Evolutionary conservation across 1,140 invertebrate species (phyloP), one percentile per base, ranked within the genome.

Genomic region (Euwallacea fornicatus): DNA sequence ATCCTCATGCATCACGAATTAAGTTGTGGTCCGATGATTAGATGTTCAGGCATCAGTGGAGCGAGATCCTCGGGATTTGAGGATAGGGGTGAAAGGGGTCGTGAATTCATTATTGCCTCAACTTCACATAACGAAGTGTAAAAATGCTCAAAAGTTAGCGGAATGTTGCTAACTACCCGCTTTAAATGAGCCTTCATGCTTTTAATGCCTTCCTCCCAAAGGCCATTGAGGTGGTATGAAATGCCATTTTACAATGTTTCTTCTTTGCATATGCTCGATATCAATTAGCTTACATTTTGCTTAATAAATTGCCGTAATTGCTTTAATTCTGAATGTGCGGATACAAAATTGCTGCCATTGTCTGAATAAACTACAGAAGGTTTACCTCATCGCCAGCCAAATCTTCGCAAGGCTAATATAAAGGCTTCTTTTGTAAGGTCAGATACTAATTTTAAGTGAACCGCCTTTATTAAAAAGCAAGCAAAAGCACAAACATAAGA

Each of bases 391-490:
- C 75, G n/a, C n/a, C n/a, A n/a, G n/a, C n/a, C n/a, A n/a, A n/a
- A n/a, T n/a, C n/a, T n/a, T n/a, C n/a, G 70, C 2, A 85, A 67
- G 3, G 79, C 75, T 8, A 79, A 71, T 2, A 84, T 62, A 59
- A 85, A 84, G 1, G 74, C 73, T 50, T 82, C 77, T 0, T 83
- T 79, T 2, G 79, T 74, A 6, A 84, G 56, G 69, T 81, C 74
- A 0, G 76, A 75, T 0, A 84, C 82, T 0, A 83, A 16, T 71
- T 85, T 83, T 9, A 86, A 68, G 68, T 84, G 83, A 16, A 84
- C 66, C 3, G 81, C 83, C 53, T 77, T 78, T 0, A 81, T 82
- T 2, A 73, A 53, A 13, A 83, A 79, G 63, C 83, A 85, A 7
- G 83, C 77, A 65, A 84, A 85, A 6, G 85, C 1, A 13, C 74